Conservation (phyloP, 2,113 vertebrate species). For the Tragelaphus strepsiceros region DNA sequence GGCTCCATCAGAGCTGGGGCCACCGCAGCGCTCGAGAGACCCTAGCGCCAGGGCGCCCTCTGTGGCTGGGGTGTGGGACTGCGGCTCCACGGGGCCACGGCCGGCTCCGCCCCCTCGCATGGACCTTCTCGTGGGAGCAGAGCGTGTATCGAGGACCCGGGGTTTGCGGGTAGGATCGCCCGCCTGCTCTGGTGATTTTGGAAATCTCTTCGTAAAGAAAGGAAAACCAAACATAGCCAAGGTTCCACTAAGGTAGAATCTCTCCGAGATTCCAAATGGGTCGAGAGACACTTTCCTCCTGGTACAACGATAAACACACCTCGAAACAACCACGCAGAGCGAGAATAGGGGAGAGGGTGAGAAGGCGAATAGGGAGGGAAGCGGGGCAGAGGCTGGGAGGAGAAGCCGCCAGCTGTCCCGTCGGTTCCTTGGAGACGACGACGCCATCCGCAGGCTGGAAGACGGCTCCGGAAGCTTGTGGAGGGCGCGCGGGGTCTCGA, state of each 20-base stretch:
- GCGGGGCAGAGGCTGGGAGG: rapidly evolving
- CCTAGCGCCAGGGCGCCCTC: not conserved
- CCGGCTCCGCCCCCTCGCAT: rapidly evolving
- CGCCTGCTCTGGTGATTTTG: not conserved
- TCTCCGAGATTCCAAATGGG: not conserved
- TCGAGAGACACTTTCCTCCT: not conserved
- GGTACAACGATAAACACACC: not conserved
- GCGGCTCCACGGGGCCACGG: rapidly evolving
- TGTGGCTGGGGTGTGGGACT: not conserved
- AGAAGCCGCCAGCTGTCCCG: not conserved
- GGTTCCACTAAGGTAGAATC: too few species aligned
- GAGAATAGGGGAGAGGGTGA: not conserved
- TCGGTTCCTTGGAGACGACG: rapidly evolving
- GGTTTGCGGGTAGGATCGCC: rapidly evolving
- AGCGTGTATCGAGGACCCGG: not conserved
- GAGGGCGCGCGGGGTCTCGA: rapidly evolving
- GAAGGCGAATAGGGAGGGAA: not conserved
- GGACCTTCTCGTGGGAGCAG: too few species aligned
- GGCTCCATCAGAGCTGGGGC: not conserved
- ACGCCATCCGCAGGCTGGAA: not conserved
- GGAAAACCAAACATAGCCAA: not conserved
- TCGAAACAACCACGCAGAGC: not conserved
- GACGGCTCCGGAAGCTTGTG: not conserved
- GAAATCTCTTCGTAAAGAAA: not conserved
- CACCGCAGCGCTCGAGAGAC: rapidly evolving